Evolutionary conservation across 2,888 invertebrate species (phyloP).

Genomic region (Papilio protenor): DNA sequence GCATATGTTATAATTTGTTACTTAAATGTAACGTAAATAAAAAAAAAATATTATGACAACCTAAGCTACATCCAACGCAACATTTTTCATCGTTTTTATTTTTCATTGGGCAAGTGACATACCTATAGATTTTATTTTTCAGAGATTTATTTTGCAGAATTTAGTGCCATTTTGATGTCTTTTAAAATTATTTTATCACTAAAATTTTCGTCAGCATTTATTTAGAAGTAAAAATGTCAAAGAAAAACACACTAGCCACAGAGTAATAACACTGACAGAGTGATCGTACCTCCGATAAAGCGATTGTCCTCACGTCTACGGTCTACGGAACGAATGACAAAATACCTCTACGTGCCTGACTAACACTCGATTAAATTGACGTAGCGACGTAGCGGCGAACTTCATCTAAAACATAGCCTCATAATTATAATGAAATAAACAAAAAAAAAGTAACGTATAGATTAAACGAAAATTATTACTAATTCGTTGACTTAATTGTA

Average conservation of each 20-base stretch:
- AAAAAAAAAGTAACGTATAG: no score
- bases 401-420: neutral
- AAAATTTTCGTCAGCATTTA: no score
- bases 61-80: neutral
- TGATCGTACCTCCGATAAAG: constrained; percentile 29
- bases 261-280: neutral
- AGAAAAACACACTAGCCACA: constrained; percentile 45
- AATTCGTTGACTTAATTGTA: neutral
- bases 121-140: no score
- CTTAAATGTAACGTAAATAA: constrained; percentile 60
- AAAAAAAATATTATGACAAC: constrained; percentile 53
- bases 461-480: neutral
- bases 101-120: neutral
- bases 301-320: constrained; percentile 17
- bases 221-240: neutral
- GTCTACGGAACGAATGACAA: constrained; percentile 12
- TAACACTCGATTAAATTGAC: constrained; percentile 18
- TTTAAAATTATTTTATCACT: no score
- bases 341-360: constrained; percentile 21
- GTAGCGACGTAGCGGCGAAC: neutral
- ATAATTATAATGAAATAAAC: neutral
- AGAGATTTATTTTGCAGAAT: no score
- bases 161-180: no score
- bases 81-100: neutral
- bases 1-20: constrained; percentile 76